These are phyloP conservation scores for Sylvilagus bachmani DNA, from an alignment of 2,113 vertebrate species.

Conservation along the genomic window DNA sequence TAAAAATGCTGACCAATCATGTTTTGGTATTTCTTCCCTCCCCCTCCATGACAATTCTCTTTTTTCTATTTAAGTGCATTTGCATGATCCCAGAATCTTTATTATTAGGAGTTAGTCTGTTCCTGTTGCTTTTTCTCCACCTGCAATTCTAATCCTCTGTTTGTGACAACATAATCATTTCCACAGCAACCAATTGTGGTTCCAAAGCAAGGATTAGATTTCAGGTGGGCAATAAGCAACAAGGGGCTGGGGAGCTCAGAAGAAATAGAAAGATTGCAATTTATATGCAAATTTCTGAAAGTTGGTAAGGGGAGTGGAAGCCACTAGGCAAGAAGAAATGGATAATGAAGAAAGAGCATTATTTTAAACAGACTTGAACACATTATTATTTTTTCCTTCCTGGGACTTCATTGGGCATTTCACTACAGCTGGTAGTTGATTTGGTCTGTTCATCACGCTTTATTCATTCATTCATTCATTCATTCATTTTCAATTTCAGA, in stretches of 20 bases:
- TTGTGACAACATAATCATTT: constrained; percentile 87
- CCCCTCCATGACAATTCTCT: background rate
- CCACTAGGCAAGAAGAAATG: background rate
- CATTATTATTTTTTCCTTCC: background rate
- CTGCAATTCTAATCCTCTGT: constrained; percentile 83
- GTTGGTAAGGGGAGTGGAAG: background rate
- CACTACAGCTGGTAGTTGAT: background rate
- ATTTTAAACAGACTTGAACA: constrained; percentile 16
- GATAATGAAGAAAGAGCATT: constrained; percentile 41
- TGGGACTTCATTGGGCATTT: background rate
- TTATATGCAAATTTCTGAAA: constrained; percentile 71
- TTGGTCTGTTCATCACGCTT: background rate
- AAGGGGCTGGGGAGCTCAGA: constrained; percentile 69
- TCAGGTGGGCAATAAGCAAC: constrained; percentile 78
- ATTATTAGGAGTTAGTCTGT: constrained; percentile 74
- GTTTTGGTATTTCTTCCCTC: constrained; percentile 30
- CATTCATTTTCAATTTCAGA: background rate
- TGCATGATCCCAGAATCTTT: constrained; percentile 68
- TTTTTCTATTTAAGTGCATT: constrained; percentile 66
- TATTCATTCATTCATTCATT: background rate
- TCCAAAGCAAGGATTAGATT: constrained; percentile 84
- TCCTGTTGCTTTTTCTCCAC: constrained; percentile 63
- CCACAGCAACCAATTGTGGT: constrained; percentile 82
- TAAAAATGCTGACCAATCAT: background rate
- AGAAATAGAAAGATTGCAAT: constrained; percentile 53